Base-by-base conservation (phyloP, 2,888 invertebrate genomes). In the Stenchaetothrips biformis region DNA sequence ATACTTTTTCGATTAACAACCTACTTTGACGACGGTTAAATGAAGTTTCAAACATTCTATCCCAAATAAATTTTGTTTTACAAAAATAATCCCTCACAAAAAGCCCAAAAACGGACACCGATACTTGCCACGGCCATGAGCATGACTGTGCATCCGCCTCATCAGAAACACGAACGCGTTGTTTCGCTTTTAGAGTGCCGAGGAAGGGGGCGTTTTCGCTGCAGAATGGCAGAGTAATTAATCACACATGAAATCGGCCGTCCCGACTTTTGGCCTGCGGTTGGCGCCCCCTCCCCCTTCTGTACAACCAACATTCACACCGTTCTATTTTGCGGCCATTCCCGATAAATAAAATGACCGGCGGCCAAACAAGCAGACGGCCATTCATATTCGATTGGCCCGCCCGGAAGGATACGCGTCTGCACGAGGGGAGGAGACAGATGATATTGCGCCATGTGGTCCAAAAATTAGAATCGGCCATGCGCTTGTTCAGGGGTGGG, bases 201-300 rank as follows among this genome's bases (percentile, higher is more conserved):
- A 13, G 53, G 9, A 18, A 13, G 13, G 53, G 37, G 37, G 37
- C 37, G 37, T 37, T 37, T 37, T 37, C 37, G 37, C 37, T 37
- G 37, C 37, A 37, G 37, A 37, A 21, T 67, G 67, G 21, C 67
- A 21, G 21, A 67, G 67, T 67, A 67, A 67, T 67, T 67, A 67
- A 67, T 67, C 67, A 67, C 67, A 67, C 21, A 21, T 67, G 67
- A 67, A 21, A n/a, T 9, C 67, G n/a, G 67, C 67, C 21, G 53
- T 13, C 53, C 21, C 67, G 21, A 67, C n/a, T 67, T 21, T 67
- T 18, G 67, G 8, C 67, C 16, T 53, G 53, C 6, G 53, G 53
- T 53, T 53, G 53, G 13, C 53, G 53, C n/a, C 67, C 67, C 7
- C 18, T n/a, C 53, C 13, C 62, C 62, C 62, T 2, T 13, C 62